These are phyloP conservation scores for Vanacampus margaritifer DNA, from an alignment of 2,113 vertebrate species.

Conservation along the genomic window DNA sequence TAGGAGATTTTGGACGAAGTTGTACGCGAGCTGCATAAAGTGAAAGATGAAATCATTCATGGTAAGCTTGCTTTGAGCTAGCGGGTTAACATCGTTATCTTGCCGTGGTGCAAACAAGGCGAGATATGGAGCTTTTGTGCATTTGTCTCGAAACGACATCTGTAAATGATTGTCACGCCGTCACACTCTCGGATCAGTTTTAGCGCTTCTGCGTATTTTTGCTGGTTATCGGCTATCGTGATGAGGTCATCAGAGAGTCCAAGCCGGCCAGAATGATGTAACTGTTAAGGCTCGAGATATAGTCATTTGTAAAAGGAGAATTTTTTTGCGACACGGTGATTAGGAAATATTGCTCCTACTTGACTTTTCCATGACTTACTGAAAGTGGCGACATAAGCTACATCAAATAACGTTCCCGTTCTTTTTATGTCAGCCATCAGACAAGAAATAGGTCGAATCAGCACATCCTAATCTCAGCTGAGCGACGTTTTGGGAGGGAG, in stretches of 20 bases:
- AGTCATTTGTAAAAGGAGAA: no score
- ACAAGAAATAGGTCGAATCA: conserved; percentile 93
- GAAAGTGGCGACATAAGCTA: no score
- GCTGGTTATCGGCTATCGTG: no score
- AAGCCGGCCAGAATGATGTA: no score
- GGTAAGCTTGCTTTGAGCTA: conserved; percentile 75
- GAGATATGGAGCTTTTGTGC: background rate
- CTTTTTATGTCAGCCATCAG: conserved; percentile 81
- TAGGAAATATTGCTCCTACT: no score
- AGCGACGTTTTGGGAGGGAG: conserved; percentile 50
- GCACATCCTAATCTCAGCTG: conserved; percentile 83
- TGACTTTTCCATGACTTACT: no score
- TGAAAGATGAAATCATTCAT: conserved; percentile 98
- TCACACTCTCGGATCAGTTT: no score
- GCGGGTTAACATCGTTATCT: background rate
- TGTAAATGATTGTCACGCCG: no score
- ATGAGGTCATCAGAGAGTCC: no score
- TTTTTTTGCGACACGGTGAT: no score
- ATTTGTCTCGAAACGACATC: background rate
- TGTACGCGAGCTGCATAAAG: conserved; percentile 95
- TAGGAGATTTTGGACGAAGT: conserved; percentile 99
- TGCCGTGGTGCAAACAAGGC: background rate
- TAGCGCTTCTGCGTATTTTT: no score
- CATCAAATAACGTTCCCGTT: background rate
- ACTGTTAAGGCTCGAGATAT: no score